These are phyloP conservation scores for Hanleya hanleyi DNA, from an alignment of 2,888 invertebrate genomes.

Conservation along the genomic window DNA sequence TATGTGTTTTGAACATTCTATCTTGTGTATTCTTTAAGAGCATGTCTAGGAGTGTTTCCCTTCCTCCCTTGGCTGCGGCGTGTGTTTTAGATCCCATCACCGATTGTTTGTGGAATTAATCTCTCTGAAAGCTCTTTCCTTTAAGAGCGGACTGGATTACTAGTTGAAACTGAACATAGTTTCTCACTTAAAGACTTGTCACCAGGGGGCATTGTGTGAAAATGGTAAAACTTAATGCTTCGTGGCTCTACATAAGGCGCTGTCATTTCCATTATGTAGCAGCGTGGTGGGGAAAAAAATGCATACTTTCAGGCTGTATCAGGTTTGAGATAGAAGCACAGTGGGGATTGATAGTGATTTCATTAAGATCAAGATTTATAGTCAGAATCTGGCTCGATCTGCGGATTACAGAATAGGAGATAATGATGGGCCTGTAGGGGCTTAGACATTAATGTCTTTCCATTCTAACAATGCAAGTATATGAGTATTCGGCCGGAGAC, in stretches of 20 bases:
- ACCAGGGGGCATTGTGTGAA: neutral
- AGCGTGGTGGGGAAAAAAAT: neutral
- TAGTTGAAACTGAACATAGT: neutral
- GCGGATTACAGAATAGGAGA: neutral
- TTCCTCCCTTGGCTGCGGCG: neutral
- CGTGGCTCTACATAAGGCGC: neutral
- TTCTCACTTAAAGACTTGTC: constrained; percentile 6
- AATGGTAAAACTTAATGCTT: neutral
- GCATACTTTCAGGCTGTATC: neutral
- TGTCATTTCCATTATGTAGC: neutral
- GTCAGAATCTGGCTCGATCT: neutral
- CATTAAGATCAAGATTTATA: neutral
- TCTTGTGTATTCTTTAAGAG: too few relatives aligned
- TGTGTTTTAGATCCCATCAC: neutral
- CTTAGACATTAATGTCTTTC: neutral
- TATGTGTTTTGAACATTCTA: neutral
- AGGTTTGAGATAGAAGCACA: neutral
- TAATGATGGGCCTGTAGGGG: neutral
- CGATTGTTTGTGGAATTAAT: constrained; percentile 7
- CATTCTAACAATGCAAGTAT: too few relatives aligned
- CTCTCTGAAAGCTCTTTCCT: constrained; percentile 8
- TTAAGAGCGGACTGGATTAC: neutral
- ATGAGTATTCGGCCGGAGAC: too few relatives aligned
- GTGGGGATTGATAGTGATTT: neutral
- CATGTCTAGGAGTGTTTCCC: neutral